Base-by-base conservation (phyloP, 2,888 invertebrate species). In the Congeria kusceri region DNA sequence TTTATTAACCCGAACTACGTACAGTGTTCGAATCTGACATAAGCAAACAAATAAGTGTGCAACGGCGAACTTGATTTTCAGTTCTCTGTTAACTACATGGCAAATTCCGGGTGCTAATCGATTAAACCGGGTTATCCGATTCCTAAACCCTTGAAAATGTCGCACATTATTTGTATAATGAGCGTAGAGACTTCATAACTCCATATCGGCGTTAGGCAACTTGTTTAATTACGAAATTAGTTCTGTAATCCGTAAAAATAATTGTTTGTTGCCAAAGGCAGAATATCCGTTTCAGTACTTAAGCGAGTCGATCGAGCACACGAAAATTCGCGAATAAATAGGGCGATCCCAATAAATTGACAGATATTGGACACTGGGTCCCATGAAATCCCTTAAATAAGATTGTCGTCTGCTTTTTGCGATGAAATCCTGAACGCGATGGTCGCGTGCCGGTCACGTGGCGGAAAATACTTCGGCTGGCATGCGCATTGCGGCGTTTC, bases 361-460 rank as follows among this genome's bases (percentile, higher is more conserved):
- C 79, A 74, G 75, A 79, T 74, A 77, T 77, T 28, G 63, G 53
- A 73, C 64, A 77, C 77, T 79, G 68, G 29, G 67, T 39, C 46
- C 59, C 62, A 68, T 77, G 72, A 53, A 77, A 83, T 75, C 71
- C 65, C 66, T 44, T 64, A 39, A 70, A 58, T 79, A 74, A 77
- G 80, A 77, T 80, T 80, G 66, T 75, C 72, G 71, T 72, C 75
- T 77, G 74, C 72, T 62, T 58, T 75, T 71, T 71, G 62, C 62
- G 69, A 57, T 65, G 67, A 62, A 49, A 71, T 39, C 75, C 71
- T 70, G 46, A 66, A 76, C 69, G 77, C 70, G 72, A 71, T 39
- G 39, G 20, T 58, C 83, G 75, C 70, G 77, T 62, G 80, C 49
- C 7, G 4, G 80, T 71, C 83, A 77, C 83, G 83, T 77, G 83